Conservation (phyloP, 2,797 vertebrate species). For the Poecilia picta region DNA sequence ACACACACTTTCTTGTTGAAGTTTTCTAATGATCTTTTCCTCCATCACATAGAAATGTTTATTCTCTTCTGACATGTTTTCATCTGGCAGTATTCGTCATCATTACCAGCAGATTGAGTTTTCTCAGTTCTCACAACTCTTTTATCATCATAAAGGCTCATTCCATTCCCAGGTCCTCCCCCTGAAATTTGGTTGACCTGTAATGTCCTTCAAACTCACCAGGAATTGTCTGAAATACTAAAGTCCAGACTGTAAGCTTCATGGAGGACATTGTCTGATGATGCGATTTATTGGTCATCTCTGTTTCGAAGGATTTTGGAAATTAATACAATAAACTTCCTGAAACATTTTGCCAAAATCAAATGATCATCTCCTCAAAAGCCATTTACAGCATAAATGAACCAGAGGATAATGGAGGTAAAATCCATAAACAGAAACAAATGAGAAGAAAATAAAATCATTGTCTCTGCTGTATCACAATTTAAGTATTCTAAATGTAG, state of each 20-base stretch:
- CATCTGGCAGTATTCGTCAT: neutral
- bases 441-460: neutral
- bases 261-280: too few relatives aligned
- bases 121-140: neutral
- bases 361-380: neutral
- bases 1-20: neutral
- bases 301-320: neutral
- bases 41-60: neutral
- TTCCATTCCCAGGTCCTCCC: neutral
- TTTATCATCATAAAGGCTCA: neutral
- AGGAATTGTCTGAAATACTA: neutral
- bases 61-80: neutral
- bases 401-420: neutral
- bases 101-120: neutral
- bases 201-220: neutral
- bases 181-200: neutral
- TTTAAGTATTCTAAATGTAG: too few relatives aligned
- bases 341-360: neutral
- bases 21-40: neutral
- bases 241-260: too few relatives aligned
- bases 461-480: neutral
- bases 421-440: neutral
- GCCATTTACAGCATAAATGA: neutral
- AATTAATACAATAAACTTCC: neutral
- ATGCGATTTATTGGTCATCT: neutral